Conservation (phyloP, 2,888 invertebrate species). For the Brachyptera risi region DNA sequence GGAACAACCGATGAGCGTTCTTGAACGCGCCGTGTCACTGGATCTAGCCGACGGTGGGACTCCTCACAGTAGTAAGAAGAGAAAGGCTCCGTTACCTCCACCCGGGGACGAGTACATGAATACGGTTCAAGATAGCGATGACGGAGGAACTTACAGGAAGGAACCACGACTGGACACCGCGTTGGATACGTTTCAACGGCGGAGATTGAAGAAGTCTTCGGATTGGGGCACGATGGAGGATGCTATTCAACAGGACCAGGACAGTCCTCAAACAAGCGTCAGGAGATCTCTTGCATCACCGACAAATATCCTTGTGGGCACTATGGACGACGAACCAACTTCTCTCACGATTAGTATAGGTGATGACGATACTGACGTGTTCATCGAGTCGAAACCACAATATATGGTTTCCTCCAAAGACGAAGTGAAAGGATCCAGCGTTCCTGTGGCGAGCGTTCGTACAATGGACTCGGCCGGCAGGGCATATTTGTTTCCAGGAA, state of each 20-base stretch:
- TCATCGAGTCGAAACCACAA: conserved; percentile 23
- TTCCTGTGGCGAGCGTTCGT: conserved; percentile 9
- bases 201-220: conserved; percentile 66
- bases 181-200: conserved; percentile 62
- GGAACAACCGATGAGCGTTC: conserved; percentile 36
- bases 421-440: background rate
- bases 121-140: conserved; percentile 43
- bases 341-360: conserved; percentile 4
- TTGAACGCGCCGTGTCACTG: conserved; percentile 73
- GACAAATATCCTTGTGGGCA: conserved; percentile 18
- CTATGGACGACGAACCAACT: background rate
- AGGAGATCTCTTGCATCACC: background rate
- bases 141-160: conserved; percentile 35
- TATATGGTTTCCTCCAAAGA: background rate
- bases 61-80: conserved; percentile 50
- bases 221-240: conserved; percentile 75
- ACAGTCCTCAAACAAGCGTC: background rate
- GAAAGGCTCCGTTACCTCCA: conserved; percentile 56
- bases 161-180: conserved; percentile 46
- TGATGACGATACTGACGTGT: conserved; percentile 44
- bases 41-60: conserved; percentile 56
- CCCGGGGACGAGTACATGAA: conserved; percentile 34
- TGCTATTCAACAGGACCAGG: conserved; percentile 44
- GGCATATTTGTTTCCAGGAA: background rate
- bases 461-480: background rate